Base-by-base conservation (phyloP, 53 echinoderm and acorn worm genomes). In the Echinometra lucunter region DNA sequence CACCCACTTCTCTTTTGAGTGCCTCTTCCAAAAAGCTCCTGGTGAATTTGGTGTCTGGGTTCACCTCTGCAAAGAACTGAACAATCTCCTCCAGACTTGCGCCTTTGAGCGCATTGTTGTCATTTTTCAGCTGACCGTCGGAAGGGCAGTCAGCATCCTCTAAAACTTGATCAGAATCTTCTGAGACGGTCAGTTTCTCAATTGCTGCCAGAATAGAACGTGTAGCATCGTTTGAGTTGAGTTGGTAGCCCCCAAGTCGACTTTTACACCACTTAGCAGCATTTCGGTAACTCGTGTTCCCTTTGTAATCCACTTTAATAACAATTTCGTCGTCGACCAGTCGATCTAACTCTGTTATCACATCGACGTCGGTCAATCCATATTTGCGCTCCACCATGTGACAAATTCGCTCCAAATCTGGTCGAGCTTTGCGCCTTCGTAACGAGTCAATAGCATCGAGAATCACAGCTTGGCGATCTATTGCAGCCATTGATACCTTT, bases 381-480 rank as follows among this genome's bases (percentile, higher is more conserved):
- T 96, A 92, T 94, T 96, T 96, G 28, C 98, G 97, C 94, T 98
- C 91, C 45, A 98, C 96, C 98, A 97, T 98, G 97, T 98, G 98
- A 94, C 96, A 98, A 93, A 98, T 98, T 97, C 98, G 97, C 97
- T 98, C 98, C 57, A 97, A 95, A 92, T 97, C 98, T 57, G 98
- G 98, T 55, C 98, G 97, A 67, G 98, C 98, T 95, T 98, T 98
- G 18, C 98, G 97, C 67, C 95, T 91, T 28, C 98, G 97, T 49
- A 98, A 95, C 67, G 97, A 96, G 96, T 98, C 98, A 58, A 98
- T 98, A 11, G 97, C 94, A 37, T 97, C 97, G 28, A 98, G 92
- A 58, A 98, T 97, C 80, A 91, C 92, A 89, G 96, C 95, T 80
- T 97, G 96, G 74, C 92, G 88, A 42, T 95, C 96, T 95, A 94